Base-by-base conservation (phyloP, 2,888 invertebrate species). In the Helicoverpa assulta region DNA sequence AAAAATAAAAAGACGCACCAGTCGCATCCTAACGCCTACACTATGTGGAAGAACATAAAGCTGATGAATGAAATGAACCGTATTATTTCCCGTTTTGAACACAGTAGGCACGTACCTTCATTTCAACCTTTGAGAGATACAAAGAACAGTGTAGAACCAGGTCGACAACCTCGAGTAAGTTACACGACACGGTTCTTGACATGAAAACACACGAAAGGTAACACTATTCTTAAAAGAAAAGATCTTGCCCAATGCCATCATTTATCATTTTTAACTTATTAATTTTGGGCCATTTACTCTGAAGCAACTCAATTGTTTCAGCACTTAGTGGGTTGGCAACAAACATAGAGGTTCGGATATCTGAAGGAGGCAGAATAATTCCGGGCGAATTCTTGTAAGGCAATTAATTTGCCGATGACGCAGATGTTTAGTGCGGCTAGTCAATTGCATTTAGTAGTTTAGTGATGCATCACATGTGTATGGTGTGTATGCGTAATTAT, bases 51-150 rank as follows among this genome's bases (percentile, higher is more conserved):
- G 69, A 82, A 80, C 76, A 75, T 79, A 81, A 83, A 78, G 80
- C 83, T 83, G 82, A 81, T 84, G 89, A 93, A 93, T 89, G 87
- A 91, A 93, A 91, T 92, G 90, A 93, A 94, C 94, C 93, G 94
- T 94, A 93, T 92, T 91, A 94, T 93, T 93, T 94, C 94, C 94
- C 94, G 94, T 94, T 94, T 90, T 82, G 89, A 91, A 89, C 90
- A 88, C 88, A 91, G 91, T 88, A 86, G 86, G 87, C 86, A 87
- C 89, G 88, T 91, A 91, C 91, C 91, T 93, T 91, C 87, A 89
- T 90, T 89, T 91, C 85, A 87, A 88, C 90, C 90, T 92, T 88
- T 89, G 90, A 91, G 89, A 92, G 89, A 91, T 91, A 89, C 90
- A 91, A 88, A 85, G 87, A 89, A 83, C 82, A 80, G 81, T 81